Evolutionary conservation across 2,888 invertebrate genomes (phyloP).

Genomic region (Scaptodrosophila latifasciaeformis): DNA sequence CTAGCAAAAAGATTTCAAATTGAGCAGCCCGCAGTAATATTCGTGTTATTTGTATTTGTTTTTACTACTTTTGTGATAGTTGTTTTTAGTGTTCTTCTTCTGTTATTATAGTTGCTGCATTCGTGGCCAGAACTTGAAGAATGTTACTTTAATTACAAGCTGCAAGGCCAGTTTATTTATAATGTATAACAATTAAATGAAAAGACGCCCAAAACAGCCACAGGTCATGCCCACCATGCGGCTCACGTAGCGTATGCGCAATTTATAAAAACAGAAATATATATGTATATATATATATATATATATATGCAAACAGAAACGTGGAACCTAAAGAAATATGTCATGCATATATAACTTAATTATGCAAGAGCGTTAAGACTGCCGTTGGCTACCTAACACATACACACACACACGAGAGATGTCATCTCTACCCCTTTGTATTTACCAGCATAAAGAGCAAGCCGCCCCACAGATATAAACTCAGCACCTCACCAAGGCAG

Average conservation of each 20-base stretch:
- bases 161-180: slow-evolving; percentile 31
- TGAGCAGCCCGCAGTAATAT: slow-evolving; percentile 4
- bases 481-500: too few species aligned
- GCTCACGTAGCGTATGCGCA: slow-evolving; percentile 46
- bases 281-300: too few species aligned
- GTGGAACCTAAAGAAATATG: not conserved
- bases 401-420: not conserved
- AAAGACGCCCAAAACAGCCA: slow-evolving; percentile 20
- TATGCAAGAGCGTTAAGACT: slow-evolving; percentile 63
- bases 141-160: slow-evolving; percentile 30
- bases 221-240: slow-evolving; percentile 4
- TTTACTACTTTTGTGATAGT: not conserved
- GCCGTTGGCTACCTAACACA: slow-evolving; percentile 28
- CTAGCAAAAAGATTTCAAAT: slow-evolving; percentile 54
- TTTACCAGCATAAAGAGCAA: not conserved
- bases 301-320: not conserved
- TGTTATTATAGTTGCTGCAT: too few species aligned
- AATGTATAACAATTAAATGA: slow-evolving; percentile 56
- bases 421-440: too few species aligned
- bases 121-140: slow-evolving; percentile 18
- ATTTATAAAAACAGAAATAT: slow-evolving; percentile 29
- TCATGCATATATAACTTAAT: slow-evolving; percentile 49
- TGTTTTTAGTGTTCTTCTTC: slow-evolving; percentile 1
- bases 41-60: not conserved
- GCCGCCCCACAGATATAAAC: too few species aligned